These are phyloP conservation scores for Netelia fuscicornis DNA, from an alignment of 2,888 invertebrate species.

Conservation along the genomic window DNA sequence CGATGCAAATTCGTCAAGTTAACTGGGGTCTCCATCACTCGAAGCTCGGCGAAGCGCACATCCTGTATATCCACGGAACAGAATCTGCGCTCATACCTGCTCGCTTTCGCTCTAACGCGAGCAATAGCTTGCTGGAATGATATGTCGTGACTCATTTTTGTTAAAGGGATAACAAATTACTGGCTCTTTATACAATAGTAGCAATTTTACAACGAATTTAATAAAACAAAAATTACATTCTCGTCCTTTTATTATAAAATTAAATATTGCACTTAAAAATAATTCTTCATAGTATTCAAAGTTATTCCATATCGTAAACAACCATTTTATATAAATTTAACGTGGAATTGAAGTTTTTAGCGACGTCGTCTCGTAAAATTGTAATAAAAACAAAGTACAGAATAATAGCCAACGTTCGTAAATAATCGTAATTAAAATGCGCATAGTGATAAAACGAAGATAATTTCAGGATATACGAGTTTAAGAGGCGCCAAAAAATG, in stretches of 20 bases:
- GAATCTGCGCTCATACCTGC: slow-evolving; percentile 43
- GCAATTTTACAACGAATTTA: not conserved
- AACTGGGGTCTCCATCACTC: slow-evolving; percentile 66
- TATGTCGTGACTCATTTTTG: not conserved
- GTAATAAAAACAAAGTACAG: not conserved
- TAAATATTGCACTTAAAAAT: not conserved
- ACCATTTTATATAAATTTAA: not conserved
- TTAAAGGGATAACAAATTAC: not conserved
- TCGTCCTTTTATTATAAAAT: too few species aligned
- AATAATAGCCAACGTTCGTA: not conserved
- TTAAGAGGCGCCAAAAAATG: not conserved
- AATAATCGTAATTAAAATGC: slow-evolving; percentile 8
- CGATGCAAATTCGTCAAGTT: slow-evolving; percentile 64
- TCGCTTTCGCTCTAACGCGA: slow-evolving; percentile 12
- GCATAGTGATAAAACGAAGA: not conserved
- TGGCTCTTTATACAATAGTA: not conserved
- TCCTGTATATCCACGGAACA: slow-evolving; percentile 24
- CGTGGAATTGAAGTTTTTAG: not conserved
- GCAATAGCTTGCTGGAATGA: not conserved
- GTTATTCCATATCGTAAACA: not conserved
- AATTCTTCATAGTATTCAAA: not conserved
- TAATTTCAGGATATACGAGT: not conserved
- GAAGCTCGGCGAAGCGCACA: slow-evolving; percentile 32
- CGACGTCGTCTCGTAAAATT: not conserved
- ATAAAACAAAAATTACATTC: not conserved